phyloP scores from a whole-genome alignment of 1,140 invertebrate genomes.

The Euwallacea similis region DNA sequence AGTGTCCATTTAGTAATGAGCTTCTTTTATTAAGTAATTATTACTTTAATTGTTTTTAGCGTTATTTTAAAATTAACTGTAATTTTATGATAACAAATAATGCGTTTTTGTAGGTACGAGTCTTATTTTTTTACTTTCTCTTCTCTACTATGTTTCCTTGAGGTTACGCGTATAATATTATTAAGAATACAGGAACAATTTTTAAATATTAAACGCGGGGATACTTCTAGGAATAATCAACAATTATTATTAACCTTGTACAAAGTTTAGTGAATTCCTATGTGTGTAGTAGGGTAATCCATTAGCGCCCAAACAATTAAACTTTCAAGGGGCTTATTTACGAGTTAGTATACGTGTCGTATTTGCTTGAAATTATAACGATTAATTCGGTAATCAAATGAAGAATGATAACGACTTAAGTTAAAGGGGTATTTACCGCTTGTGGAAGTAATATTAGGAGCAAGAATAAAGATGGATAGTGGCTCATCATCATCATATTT shows the following conservation, averaged over 20 bases:
- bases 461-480: too few species aligned
- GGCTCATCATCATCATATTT: too few species aligned
- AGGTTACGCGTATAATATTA: background rate
- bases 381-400: too few species aligned
- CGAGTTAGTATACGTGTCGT: constrained; percentile 24
- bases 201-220: too few species aligned
- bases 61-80: constrained; percentile 30
- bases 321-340: too few species aligned
- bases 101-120: constrained; percentile 29
- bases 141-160: constrained; percentile 1
- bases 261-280: background rate
- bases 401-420: too few species aligned
- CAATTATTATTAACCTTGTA: constrained; percentile 9
- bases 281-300: too few species aligned
- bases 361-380: constrained; percentile 3
- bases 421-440: too few species aligned
- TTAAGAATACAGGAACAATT: too few species aligned
- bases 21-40: constrained; percentile 25
- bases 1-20: constrained; percentile 29
- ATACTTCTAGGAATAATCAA: too few species aligned
- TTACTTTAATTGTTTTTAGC: constrained; percentile 15
- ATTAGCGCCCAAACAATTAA: too few species aligned
- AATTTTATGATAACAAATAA: constrained; percentile 24
- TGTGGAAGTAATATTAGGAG: too few species aligned
- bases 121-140: constrained; percentile 5